Conservation (phyloP, 2,888 invertebrate genomes). For the Eristalis arbustorum region DNA sequence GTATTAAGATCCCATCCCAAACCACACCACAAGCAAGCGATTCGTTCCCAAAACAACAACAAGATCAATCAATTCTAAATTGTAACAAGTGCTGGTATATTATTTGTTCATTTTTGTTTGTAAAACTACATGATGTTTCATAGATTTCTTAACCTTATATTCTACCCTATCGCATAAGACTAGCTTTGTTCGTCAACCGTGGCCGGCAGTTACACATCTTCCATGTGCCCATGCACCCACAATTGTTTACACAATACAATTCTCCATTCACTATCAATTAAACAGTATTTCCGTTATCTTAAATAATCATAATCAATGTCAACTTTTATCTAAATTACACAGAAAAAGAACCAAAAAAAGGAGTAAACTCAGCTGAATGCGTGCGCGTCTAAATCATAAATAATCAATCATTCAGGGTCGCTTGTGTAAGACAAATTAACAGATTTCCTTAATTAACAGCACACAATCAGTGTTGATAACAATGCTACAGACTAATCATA, state of each 20-base stretch:
- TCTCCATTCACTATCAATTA: slow-evolving; percentile 28
- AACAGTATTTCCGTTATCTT: neutral
- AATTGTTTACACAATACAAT: slow-evolving; percentile 46
- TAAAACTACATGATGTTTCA: slow-evolving; percentile 55
- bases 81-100: slow-evolving; percentile 66
- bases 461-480: slow-evolving; percentile 29
- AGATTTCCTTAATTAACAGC: slow-evolving; percentile 33
- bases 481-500: slow-evolving; percentile 36
- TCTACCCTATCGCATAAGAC: slow-evolving; percentile 66
- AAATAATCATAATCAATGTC: slow-evolving; percentile 13
- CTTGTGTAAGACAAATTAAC: slow-evolving; percentile 32
- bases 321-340: neutral
- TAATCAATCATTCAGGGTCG: slow-evolving; percentile 27
- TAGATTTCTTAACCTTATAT: slow-evolving; percentile 33
- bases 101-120: slow-evolving; percentile 29
- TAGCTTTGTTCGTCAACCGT: slow-evolving; percentile 59
- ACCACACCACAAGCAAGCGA: too few relatives aligned
- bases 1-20: too few relatives aligned
- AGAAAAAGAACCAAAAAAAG: neutral
- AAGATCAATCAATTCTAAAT: slow-evolving; percentile 16
- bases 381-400: slow-evolving; percentile 28
- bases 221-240: neutral
- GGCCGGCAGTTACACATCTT: slow-evolving; percentile 1
- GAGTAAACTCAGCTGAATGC: neutral
- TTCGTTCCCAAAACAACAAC: neutral